Percentiles rank a stretch among this genome's conserved stretches.
These are phyloP conservation scores for Rotaria magnacalcarata DNA, from an alignment of 2,888 invertebrate genomes.

Conservation along the genomic window DNA sequence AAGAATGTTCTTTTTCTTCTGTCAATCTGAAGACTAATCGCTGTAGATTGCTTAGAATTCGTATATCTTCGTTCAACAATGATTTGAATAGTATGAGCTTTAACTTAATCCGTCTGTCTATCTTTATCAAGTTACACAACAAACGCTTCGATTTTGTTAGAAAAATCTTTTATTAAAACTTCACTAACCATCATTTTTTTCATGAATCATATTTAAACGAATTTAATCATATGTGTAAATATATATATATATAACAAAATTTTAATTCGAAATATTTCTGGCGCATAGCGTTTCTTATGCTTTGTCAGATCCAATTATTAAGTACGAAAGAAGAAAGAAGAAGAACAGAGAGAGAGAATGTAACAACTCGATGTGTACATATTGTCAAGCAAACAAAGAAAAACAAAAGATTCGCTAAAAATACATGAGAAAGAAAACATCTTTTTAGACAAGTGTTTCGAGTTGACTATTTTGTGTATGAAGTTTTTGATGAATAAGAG, in stretches of 20 bases:
- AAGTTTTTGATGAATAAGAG: neutral
- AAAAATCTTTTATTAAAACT: neutral
- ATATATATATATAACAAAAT: neutral
- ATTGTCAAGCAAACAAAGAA: neutral
- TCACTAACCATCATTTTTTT: neutral
- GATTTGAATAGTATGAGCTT: no score
- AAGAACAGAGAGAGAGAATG: neutral
- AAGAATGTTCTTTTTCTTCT: no score
- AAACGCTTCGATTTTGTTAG: no score
- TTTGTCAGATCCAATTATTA: conserved; percentile 1
- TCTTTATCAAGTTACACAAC: no score
- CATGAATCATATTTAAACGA: neutral
- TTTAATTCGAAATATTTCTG: neutral
- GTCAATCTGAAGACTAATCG: no score
- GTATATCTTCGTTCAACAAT: no score
- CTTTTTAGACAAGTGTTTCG: neutral
- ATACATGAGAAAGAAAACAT: neutral
- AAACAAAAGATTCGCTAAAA: neutral
- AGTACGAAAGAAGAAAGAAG: neutral
- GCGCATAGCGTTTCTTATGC: neutral
- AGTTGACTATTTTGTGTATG: neutral
- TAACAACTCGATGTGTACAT: conserved; percentile 29
- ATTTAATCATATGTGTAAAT: neutral
- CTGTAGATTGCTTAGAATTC: no score
- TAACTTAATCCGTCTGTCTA: no score